Evolutionary conservation across 1,140 invertebrate genomes (phyloP), one percentile per base, ranked within the genome.

Genomic region (Dendrolimus punctatus): DNA sequence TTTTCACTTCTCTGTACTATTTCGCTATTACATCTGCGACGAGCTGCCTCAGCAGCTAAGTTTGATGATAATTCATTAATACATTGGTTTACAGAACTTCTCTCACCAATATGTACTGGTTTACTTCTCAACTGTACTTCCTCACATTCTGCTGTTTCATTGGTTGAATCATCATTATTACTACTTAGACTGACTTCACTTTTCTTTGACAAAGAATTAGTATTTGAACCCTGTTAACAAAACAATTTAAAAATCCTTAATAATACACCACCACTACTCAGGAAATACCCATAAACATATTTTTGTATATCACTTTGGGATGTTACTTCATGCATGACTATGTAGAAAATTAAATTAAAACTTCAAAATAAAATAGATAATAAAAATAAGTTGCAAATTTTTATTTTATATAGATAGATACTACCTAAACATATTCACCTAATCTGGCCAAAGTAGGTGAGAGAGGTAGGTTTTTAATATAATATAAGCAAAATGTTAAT

Each of bases 61-160:
- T 85, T 85, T n/a, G 89, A 90, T 38, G 91, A 91, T 58, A 92
- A 65, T 72, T 92, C 91, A 58, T 87, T 91, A 55, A 92, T 90
- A 64, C 91, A 92, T 75, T 92, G 91, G 57, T 91, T 89, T 0
- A 90, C 88, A 4, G 90, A 88, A 74, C 81, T 89, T 46, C 88
- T 80, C 52, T 87, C 80, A 23, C 76, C 80, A 42, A 84, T 57
- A 40, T 70, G 70, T 23, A 74, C 60, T 10, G 75, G 71, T 49
- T 84, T 87, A 37, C 64, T 74, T 55, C 85, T 73, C 8, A 85
- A 60, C 57, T 80, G 81, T 39, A 88, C 82, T 54, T 84, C 80
- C 56, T 86, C 78, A 52, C 65, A 70, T 39, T 88, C 85, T 37
- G 42, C 56, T 43, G 58, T 68, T 40, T 73, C 80, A 42, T 83